These are phyloP conservation scores for Sapajus apella DNA, from an alignment of 2,113 vertebrate species.

Conservation along the genomic window DNA sequence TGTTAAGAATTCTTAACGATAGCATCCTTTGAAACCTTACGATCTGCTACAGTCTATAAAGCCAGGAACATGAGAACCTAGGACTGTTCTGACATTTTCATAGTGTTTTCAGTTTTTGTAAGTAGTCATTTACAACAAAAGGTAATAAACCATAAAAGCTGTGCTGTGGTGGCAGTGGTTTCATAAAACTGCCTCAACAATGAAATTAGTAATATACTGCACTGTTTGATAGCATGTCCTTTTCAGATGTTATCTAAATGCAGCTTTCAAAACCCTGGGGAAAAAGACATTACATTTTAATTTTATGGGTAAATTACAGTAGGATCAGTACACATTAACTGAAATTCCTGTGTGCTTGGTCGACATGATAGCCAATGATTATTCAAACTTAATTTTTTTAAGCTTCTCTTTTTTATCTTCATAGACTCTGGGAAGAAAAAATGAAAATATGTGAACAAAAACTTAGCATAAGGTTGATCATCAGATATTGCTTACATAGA, in stretches of 20 bases:
- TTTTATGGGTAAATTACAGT: neutral
- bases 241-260: constrained; percentile 51
- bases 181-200: constrained; percentile 40
- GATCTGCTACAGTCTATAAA: neutral
- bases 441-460: neutral
- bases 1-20: constrained; percentile 18
- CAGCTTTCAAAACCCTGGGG: constrained; percentile 37
- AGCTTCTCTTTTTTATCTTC: neutral
- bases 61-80: constrained; percentile 8
- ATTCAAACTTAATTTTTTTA: neutral
- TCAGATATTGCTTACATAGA: neutral
- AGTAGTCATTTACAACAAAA: constrained; percentile 55
- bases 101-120: constrained; percentile 50
- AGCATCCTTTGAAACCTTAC: neutral
- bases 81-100: constrained; percentile 58
- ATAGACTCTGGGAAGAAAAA: neutral
- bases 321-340: constrained; percentile 16
- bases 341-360: constrained; percentile 25
- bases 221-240: neutral
- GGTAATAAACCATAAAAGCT: constrained; percentile 60
- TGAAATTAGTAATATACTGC: constrained; percentile 56
- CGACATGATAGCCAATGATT: constrained; percentile 29
- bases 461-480: neutral
- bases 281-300: constrained; percentile 53
- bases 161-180: neutral